These are phyloP conservation scores for Pantelozetes paolii DNA, from an alignment of 2,888 invertebrate species.

Conservation along the genomic window DNA sequence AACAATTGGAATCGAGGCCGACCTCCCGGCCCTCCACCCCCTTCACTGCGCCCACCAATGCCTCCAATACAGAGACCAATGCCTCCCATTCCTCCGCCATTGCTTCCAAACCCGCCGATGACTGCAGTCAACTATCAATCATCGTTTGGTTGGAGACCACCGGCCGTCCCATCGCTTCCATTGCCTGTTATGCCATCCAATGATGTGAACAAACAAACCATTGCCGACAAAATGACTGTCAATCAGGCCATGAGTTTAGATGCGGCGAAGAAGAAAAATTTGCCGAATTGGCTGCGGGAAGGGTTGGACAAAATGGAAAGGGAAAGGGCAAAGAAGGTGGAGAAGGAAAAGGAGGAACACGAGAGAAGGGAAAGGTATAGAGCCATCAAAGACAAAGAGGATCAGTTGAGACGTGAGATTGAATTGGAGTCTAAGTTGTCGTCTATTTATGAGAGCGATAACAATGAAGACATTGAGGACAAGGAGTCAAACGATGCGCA, in stretches of 20 bases:
- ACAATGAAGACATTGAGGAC: conserved; percentile 9
- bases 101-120: neutral
- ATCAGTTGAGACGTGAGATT: conserved; percentile 31
- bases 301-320: conserved; percentile 96
- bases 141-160: neutral
- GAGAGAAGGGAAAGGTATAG: conserved; percentile 59
- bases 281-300: conserved; percentile 97
- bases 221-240: neutral
- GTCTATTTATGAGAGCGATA: neutral
- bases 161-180: neutral
- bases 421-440: conserved; percentile 18
- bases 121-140: neutral
- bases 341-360: conserved; percentile 66
- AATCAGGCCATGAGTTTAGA: conserved; percentile 55
- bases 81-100: neutral
- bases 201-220: conserved; percentile 5
- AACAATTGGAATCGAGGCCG: conserved; percentile 11
- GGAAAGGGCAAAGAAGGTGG: conserved; percentile 80
- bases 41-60: neutral
- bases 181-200: neutral
- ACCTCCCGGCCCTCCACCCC: neutral
- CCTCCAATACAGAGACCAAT: neutral
- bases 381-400: conserved; percentile 49
- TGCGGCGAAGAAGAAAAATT: conserved; percentile 76
- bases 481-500: conserved; percentile 57